Evolutionary conservation across 2,888 invertebrate species (phyloP), one percentile per base, ranked within the genome.

Genomic region (Heliconius ismenius): DNA sequence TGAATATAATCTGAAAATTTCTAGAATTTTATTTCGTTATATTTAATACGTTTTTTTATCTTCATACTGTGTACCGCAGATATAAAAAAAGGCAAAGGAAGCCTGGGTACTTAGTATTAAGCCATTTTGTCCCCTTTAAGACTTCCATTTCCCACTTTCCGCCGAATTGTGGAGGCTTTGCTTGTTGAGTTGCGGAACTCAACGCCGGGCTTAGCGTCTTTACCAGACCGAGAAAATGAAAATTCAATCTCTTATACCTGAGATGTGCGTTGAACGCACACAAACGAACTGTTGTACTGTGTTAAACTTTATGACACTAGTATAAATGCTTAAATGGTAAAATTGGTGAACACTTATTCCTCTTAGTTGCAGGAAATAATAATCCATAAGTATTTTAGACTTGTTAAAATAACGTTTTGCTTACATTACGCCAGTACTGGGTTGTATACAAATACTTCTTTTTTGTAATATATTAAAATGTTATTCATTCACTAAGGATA

Each of bases 361-460:
- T 58, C 21, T n/a, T n/a, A 58, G 6, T 58, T 58, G 21, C 10
- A n/a, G 21, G n/a, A 58, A 58, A 58, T 58, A 58, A 58, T 58
- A 26, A n/a, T 32, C 32, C 32, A 1, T 32, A 4, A 32, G 18
- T 64, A 21, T 64, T 26, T 64, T 64, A 21, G 18, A 32, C 18
- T 32, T 64, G 32, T 24, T 26, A 32, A 32, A 64, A 32, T 64
- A 32, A 64, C 32, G 32, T 21, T 21, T 32, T 32, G 64, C 10
- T 64, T 64, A 32, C 64, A 64, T 21, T 64, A 64, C 64, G 32
- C 18, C 21, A n/a, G 24, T 60, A 60, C n/a, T 60, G n/a, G 64
- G 21, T 64, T 64, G 64, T 64, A 64, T 64, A 32, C 64, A 64
- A 32, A 10, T 64, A 18, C 13, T 64, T 64, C 32, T 64, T 49